Evolutionary conservation across 1,140 invertebrate genomes (phyloP).

Genomic region (Bombus terrestris): DNA sequence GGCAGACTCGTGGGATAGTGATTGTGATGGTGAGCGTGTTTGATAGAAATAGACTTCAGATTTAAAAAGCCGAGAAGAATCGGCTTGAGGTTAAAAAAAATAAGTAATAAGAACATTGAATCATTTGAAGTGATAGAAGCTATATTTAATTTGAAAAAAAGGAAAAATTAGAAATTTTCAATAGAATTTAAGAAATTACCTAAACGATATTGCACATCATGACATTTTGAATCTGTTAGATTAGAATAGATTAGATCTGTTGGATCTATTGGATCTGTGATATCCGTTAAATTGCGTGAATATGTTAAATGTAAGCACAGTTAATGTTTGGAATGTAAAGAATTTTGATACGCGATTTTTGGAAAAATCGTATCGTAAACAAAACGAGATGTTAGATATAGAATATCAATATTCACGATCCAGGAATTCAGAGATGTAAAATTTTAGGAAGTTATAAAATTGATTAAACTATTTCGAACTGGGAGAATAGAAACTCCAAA

Average conservation of each 20-base stretch:
- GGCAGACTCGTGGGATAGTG: neutral
- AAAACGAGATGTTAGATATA: too few species aligned
- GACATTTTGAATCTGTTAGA: neutral
- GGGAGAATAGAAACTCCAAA: neutral
- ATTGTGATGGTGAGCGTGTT: neutral
- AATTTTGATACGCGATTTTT: neutral
- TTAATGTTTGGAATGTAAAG: neutral
- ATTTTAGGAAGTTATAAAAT: neutral
- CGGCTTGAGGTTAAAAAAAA: neutral
- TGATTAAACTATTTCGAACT: neutral
- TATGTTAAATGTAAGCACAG: neutral
- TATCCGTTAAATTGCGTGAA: too few species aligned
- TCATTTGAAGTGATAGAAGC: neutral
- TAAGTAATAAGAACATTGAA: neutral
- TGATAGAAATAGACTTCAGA: neutral
- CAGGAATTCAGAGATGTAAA: neutral
- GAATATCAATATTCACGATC: neutral
- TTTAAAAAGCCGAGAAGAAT: neutral
- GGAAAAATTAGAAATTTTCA: neutral
- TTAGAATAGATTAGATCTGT: too few species aligned
- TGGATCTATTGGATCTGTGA: too few species aligned
- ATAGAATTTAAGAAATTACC: neutral
- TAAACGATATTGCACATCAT: too few species aligned
- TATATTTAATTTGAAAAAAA: neutral
- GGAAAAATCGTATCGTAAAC: neutral